phyloP scores from a whole-genome alignment of 2,113 vertebrate species.

The Speoplatyrhinus poulsoni region DNA sequence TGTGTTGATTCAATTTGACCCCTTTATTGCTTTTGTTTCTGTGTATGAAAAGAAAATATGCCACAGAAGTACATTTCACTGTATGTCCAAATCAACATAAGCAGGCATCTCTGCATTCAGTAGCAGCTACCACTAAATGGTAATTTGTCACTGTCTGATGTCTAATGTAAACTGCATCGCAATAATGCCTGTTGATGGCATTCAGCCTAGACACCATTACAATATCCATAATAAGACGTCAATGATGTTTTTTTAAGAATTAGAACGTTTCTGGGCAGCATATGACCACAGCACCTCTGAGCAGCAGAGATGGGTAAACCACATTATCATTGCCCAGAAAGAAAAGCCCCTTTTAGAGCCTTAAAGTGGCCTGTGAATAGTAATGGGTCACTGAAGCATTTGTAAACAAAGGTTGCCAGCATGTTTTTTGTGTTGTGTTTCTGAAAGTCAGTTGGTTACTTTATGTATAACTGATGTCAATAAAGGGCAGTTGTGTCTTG shows the following conservation, averaged over 20 bases:
- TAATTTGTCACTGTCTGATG: conserved; percentile 25
- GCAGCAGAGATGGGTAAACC: conserved; percentile 22
- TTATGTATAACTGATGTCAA: conserved; percentile 46
- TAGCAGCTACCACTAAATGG: conserved; percentile 18
- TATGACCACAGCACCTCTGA: conserved; percentile 21
- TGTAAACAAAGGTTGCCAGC: conserved; percentile 38
- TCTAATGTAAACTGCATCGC: conserved; percentile 23
- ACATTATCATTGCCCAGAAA: conserved; percentile 35
- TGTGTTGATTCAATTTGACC: conserved; percentile 24
- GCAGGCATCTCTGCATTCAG: conserved; percentile 36
- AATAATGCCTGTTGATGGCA: conserved; percentile 24
- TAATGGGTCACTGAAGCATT: conserved; percentile 37
- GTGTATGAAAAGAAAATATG: conserved; percentile 53
- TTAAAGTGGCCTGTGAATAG: conserved; percentile 21
- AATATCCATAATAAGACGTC: not conserved
- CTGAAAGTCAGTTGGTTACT: conserved; percentile 54
- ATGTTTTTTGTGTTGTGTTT: conserved; percentile 46
- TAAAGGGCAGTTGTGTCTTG: conserved; percentile 15
- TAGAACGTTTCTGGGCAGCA: conserved; percentile 8
- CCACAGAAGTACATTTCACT: conserved; percentile 55
- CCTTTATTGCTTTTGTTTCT: conserved; percentile 12
- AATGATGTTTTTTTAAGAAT: conserved; percentile 23
- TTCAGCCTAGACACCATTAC: conserved; percentile 16
- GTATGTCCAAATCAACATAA: conserved; percentile 25
- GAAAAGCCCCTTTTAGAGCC: conserved; percentile 26